Conservation (phyloP, 2,113 vertebrate species). For the Engraulis encrasicolus region DNA sequence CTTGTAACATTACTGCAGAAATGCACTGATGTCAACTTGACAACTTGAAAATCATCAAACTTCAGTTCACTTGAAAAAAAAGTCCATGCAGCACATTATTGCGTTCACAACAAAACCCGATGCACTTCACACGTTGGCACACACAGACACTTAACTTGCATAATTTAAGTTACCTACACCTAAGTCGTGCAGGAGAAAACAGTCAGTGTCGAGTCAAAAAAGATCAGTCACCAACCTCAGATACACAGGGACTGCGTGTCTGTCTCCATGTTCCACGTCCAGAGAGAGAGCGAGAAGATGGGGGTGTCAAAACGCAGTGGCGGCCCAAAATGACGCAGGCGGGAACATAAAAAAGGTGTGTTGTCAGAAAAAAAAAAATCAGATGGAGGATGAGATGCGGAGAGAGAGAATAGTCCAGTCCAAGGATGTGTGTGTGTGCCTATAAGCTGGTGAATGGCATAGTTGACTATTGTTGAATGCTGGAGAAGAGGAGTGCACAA, state of each 20-base stretch:
- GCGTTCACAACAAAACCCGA: background rate
- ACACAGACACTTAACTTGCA: background rate
- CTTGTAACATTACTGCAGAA: background rate
- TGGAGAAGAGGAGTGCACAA: background rate
- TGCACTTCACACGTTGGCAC: background rate
- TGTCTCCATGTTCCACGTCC: slow-evolving; percentile 70
- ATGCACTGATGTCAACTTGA: background rate
- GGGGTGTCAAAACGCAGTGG: slow-evolving; percentile 56
- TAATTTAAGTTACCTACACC: background rate
- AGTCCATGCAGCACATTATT: background rate
- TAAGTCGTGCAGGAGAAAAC: background rate
- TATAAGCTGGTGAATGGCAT: slow-evolving; percentile 47
- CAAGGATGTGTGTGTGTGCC: slow-evolving; percentile 63
- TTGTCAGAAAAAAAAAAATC: slow-evolving; percentile 40
- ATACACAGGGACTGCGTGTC: slow-evolving; percentile 62
- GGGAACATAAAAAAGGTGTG: slow-evolving; percentile 35
- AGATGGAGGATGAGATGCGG: background rate
- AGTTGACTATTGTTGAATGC: slow-evolving; percentile 55
- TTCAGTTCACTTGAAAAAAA: background rate
- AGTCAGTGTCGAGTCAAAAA: slow-evolving; percentile 21
- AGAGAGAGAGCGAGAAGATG: slow-evolving; percentile 47
- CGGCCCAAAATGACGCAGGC: slow-evolving; percentile 53
- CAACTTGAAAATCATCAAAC: background rate
- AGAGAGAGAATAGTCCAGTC: slow-evolving; percentile 72
- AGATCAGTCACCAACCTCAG: slow-evolving; percentile 74